These are phyloP conservation scores for Homarus americanus DNA, from an alignment of 1,140 invertebrate species.

Conservation along the genomic window DNA sequence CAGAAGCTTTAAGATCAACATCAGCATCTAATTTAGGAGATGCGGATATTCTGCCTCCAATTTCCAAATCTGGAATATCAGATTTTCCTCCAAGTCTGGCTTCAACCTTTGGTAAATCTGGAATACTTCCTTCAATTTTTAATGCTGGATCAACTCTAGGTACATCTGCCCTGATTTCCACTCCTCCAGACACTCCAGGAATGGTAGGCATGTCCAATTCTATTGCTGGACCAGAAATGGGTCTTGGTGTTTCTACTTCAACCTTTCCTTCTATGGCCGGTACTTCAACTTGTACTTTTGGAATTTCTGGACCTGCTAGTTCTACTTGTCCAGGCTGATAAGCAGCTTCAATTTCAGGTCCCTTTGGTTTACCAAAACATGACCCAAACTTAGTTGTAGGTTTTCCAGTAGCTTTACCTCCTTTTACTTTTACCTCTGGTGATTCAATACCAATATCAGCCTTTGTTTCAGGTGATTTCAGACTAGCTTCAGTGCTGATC, in stretches of 20 bases:
- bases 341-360: conserved; percentile 35
- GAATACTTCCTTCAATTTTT: neutral
- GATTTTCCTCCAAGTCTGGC: conserved; percentile 23
- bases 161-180: neutral
- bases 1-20: neutral
- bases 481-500: neutral
- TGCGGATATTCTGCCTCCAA: conserved; percentile 2
- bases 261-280: neutral
- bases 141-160: neutral
- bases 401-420: conserved; percentile 9
- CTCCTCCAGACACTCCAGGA: conserved; percentile 17
- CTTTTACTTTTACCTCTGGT: conserved; percentile 20
- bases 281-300: neutral
- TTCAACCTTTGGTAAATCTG: neutral
- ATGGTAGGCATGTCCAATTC: neutral
- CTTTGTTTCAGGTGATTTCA: neutral
- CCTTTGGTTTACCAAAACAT: conserved; percentile 17
- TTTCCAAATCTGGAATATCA: conserved; percentile 13
- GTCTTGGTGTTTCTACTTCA: conserved; percentile 4
- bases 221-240: neutral
- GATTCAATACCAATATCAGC: neutral
- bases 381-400: conserved; percentile 46
- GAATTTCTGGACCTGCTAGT: neutral
- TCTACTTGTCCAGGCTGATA: neutral
- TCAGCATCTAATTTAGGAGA: conserved; percentile 3